Conservation (phyloP, 2,888 invertebrate genomes). For the Orthosia cruda region DNA sequence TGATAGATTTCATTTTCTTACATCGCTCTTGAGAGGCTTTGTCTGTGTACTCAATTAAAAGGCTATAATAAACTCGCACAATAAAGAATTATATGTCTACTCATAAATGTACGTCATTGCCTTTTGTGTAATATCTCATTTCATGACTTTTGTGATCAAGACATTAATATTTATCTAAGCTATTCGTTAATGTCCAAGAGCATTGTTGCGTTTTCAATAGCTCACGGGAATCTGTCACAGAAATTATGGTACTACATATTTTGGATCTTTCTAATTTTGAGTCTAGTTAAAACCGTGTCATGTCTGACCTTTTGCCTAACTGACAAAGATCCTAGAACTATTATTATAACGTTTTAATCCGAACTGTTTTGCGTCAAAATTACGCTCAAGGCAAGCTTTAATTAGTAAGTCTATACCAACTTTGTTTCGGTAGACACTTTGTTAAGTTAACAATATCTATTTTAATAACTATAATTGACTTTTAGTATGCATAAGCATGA, state of each 20-base stretch:
- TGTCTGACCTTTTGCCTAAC: too few relatives aligned
- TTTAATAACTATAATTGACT: too few relatives aligned
- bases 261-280: neutral
- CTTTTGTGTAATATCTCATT: conserved; percentile 27
- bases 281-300: neutral
- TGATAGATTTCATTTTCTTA: conserved; percentile 3
- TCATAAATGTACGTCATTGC: conserved; percentile 10
- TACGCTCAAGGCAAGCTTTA: neutral
- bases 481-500: too few relatives aligned
- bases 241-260: neutral
- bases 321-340: too few relatives aligned
- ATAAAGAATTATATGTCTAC: conserved; percentile 28
- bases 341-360: too few relatives aligned
- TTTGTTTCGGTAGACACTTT: neutral
- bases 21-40: conserved; percentile 19
- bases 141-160: conserved; percentile 17
- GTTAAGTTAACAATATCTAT: neutral
- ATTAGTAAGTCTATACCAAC: neutral
- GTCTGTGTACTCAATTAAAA: conserved; percentile 33
- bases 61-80: neutral
- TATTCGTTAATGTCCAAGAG: too few relatives aligned
- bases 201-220: conserved; percentile 28
- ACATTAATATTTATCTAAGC: conserved; percentile 13
- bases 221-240: neutral
- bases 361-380: neutral